Base-by-base conservation (phyloP, 2,797 vertebrate species). In the Acropternis orthonyx region DNA sequence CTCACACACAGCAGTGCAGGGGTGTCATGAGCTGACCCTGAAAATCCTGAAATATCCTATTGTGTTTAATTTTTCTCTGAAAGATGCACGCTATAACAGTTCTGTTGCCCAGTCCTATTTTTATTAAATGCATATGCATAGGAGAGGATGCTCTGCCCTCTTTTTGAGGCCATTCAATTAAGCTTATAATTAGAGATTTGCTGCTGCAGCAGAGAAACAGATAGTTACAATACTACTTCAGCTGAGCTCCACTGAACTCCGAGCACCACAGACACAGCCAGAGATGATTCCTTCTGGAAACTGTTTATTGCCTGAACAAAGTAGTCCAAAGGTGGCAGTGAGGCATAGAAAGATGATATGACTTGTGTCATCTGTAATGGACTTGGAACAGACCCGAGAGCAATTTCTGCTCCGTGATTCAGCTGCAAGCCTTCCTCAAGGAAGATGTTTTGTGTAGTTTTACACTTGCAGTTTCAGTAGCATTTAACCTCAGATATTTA, bases 161-260 rank as follows among this genome's bases (percentile, higher is more conserved):
- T 87, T 96, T 90, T 36, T 74, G 85, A 93, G 77, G 71, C 85
- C 77, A 77, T 95, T 94, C 77, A 93, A 81, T 95, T 95, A 88
- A 90, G 68, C 14, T 95, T 92, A 54, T 92, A 96, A 96, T 95
- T 94, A 90, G 94, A 90, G 91, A 93, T 77, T 80, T 95, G 77
- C 74, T 90, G 61, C 71, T 95, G 65, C 77, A 93, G 71, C 80
- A 95, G 93, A 84, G 92, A 92, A 94, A 83, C 8, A 54, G 30
- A 76, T 85, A 94, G 87, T 34, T 90, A 63, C 49, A 74, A 39
- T 51, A 51, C 52, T 67, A 52, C 52, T 89, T 92, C 41, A 88
- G 56, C 67, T 54, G 66, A 88, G 67, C 63, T 79, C 34, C n/a
- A 13, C 52, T 78, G 88, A 92, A n/a, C 80, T 88, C 61, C 71